Evolutionary conservation across 2,888 invertebrate genomes (phyloP).

Genomic region (Oxyteleia sp.): DNA sequence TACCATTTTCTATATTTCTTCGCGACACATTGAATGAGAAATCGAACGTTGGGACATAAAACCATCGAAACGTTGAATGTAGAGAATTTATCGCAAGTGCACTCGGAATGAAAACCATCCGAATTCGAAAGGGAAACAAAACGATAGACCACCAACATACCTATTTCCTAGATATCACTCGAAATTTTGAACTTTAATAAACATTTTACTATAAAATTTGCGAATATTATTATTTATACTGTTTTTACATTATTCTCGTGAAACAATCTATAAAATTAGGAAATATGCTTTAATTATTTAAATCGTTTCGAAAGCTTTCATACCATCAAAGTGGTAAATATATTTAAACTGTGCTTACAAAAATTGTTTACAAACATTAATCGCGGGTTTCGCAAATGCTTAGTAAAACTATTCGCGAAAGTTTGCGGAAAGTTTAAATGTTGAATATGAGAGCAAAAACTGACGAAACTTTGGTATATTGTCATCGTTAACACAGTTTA

Average conservation of each 20-base stretch:
- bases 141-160: background rate
- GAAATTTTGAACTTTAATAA: background rate
- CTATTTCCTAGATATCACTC: background rate
- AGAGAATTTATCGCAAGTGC: constrained; percentile 23
- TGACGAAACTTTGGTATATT: constrained; percentile 36
- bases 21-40: constrained; percentile 27
- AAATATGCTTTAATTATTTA: no score
- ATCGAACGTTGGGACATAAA: constrained; percentile 25
- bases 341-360: no score
- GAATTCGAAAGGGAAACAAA: background rate
- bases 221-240: background rate
- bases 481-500: constrained; percentile 29
- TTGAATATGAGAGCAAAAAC: constrained; percentile 15
- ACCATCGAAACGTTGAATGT: constrained; percentile 7
- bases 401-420: constrained; percentile 7
- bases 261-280: no score
- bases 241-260: no score
- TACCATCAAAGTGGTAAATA: no score
- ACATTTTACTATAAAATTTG: background rate
- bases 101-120: constrained; percentile 11
- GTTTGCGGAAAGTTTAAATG: constrained; percentile 29
- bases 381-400: background rate
- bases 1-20: constrained; percentile 29
- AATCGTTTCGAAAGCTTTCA: no score
- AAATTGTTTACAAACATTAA: constrained; percentile 44